These are phyloP conservation scores for Hyperopisus bebe DNA, from an alignment of 2,113 vertebrate genomes.

Conservation along the genomic window DNA sequence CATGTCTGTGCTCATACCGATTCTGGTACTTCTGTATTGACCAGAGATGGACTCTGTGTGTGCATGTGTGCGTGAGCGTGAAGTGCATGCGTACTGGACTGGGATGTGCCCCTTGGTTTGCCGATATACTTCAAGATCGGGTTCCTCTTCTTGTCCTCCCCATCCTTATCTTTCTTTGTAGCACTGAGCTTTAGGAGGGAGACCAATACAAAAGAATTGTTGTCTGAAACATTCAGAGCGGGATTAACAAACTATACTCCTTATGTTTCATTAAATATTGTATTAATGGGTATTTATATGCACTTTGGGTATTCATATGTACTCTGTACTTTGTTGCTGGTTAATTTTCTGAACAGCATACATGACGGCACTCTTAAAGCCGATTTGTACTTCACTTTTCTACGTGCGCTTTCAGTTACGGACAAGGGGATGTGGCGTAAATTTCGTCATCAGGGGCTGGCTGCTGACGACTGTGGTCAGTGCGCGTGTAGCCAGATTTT, in stretches of 20 bases:
- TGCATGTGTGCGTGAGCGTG: slow-evolving; percentile 20
- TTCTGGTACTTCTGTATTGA: neutral
- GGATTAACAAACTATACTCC: neutral
- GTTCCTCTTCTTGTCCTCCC: slow-evolving; percentile 82
- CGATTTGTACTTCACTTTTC: no score
- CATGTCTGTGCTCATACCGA: neutral
- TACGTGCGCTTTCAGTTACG: no score
- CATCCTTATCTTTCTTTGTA: slow-evolving; percentile 72
- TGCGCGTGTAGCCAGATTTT: no score
- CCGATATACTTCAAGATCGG: slow-evolving; percentile 91
- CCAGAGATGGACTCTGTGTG: slow-evolving; percentile 4
- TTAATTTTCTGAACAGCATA: neutral
- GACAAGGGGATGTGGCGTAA: no score
- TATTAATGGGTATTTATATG: neutral
- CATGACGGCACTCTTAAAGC: neutral
- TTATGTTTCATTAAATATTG: neutral
- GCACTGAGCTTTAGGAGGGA: slow-evolving; percentile 63
- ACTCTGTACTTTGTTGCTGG: neutral
- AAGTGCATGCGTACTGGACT: slow-evolving; percentile 72
- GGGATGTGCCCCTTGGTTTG: slow-evolving; percentile 76
- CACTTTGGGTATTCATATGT: neutral
- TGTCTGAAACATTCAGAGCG: neutral
- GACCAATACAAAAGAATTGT: neutral
- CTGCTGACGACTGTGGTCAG: no score
- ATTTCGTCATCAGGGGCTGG: no score